Conservation (phyloP, 2,888 invertebrate species). For the Molanna angustata region DNA sequence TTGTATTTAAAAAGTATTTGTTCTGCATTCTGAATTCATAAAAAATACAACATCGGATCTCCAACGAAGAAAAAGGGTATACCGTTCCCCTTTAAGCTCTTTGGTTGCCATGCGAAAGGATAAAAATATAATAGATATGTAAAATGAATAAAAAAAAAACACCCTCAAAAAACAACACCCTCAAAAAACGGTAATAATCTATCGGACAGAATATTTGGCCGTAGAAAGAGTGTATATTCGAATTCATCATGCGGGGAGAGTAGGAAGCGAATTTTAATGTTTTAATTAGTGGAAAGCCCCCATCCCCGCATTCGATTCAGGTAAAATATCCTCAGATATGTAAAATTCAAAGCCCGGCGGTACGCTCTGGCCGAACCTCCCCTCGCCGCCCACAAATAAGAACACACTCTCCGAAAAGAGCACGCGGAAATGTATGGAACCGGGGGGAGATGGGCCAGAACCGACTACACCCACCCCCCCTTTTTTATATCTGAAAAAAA, state of each 20-base stretch:
- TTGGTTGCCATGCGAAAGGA: too few relatives aligned
- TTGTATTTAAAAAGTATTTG: too few relatives aligned
- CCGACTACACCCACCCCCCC: slow-evolving; percentile 6
- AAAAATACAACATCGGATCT: too few relatives aligned
- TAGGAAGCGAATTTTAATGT: slow-evolving; percentile 30
- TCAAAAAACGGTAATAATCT: slow-evolving; percentile 27
- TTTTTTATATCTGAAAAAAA: slow-evolving; percentile 12
- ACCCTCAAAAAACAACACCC: slow-evolving; percentile 1
- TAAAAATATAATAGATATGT: too few relatives aligned
- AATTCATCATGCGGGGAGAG: slow-evolving; percentile 22
- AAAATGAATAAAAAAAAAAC: too few relatives aligned
- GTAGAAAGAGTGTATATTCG: slow-evolving; percentile 25
- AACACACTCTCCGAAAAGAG: slow-evolving; percentile 19
- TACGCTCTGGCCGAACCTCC: slow-evolving; percentile 8
- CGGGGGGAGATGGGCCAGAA: slow-evolving; percentile 16
- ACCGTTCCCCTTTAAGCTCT: too few relatives aligned
- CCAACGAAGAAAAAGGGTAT: too few relatives aligned
- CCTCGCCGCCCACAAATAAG: slow-evolving; percentile 13
- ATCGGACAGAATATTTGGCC: slow-evolving; percentile 18
- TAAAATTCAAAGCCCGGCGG: slow-evolving; percentile 8
- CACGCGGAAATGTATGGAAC: not conserved
- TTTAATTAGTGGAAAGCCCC: slow-evolving; percentile 33
- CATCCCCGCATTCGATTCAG: slow-evolving; percentile 26
- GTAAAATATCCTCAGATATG: slow-evolving; percentile 25
- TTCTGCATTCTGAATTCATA: too few relatives aligned